Evolutionary conservation across 2,113 vertebrate species (phyloP), one percentile per base, ranked within the genome.

Genomic region (Columba livia): DNA sequence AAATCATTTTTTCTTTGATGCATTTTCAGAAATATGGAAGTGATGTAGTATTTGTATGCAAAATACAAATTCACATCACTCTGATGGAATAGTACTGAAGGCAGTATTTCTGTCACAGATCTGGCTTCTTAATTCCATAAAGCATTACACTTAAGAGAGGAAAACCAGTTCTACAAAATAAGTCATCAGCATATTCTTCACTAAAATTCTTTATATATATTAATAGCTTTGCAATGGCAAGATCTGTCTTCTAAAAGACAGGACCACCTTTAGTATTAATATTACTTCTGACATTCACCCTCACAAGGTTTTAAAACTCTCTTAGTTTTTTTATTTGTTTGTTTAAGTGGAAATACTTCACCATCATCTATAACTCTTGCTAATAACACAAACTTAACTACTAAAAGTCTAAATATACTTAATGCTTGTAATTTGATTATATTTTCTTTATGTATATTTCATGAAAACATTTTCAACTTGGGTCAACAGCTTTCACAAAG

Each of bases 221-320:
- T 47, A 94, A 91, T 58, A 91, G 57, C 70, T 88, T 75, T 78
- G 65, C 51, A 91, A 38, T 57, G 15, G 89, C 31, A 95, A 81
- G 29, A 89, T 58, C n/a, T 73, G 40, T 69, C 64, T 88, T 64
- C 67, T 67, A 64, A 64, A 94, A 90, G 65, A 79, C 51, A 62
- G 40, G 31, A 96, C 73, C 31, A 85, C 5, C 58, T 78, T 80
- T 72, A 67, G 34, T 71, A 84, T 38, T 44, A 74, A 5, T 62
- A 84, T 38, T 44, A 74, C 5, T 62, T 79, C 75, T 79, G 54
- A 74, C 12, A 86, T 36, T 79, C 36, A 66, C 56, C 38, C 84
- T 72, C 61, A 84, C 28, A 71, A 74, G 31, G 29, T 36, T 66
- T 85, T 81, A 87, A 66, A 82, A 28, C 21, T 61, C 40, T 79